Evolutionary conservation across 2,888 invertebrate species (phyloP).

Genomic region (Lochmaea capreae): DNA sequence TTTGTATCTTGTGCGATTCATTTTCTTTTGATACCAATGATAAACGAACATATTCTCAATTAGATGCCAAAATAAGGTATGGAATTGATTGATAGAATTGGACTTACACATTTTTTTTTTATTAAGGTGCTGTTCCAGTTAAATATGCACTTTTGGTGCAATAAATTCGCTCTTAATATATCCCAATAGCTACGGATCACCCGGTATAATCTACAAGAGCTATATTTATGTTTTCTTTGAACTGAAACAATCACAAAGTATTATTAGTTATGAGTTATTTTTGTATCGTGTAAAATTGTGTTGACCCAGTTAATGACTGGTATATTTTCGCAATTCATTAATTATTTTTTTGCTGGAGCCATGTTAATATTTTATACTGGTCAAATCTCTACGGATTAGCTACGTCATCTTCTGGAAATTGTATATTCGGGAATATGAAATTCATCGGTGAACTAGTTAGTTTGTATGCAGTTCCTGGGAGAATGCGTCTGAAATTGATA

Average conservation of each 20-base stretch:
- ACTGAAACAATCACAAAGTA: neutral
- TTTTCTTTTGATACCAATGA: too few species aligned
- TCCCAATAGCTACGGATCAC: too few species aligned
- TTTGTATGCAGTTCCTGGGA: neutral
- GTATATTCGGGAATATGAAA: neutral
- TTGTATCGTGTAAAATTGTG: neutral
- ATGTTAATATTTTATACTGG: neutral
- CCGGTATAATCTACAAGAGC: too few species aligned
- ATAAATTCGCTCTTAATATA: too few species aligned
- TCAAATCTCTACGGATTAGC: neutral
- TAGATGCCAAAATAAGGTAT: too few species aligned
- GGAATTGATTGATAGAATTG: too few species aligned
- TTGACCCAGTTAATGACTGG: neutral
- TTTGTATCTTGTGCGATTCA: too few species aligned
- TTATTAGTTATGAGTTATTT: too few species aligned
- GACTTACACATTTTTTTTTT: too few species aligned
- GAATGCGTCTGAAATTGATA: neutral
- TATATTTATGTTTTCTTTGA: neutral
- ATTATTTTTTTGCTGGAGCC: neutral
- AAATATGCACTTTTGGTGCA: too few species aligned
- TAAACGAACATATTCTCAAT: too few species aligned
- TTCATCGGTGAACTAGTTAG: neutral
- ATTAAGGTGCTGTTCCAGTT: too few species aligned
- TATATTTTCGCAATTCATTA: neutral
- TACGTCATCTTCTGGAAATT: neutral